These are phyloP conservation scores for Holothuria glaberrima DNA, from an alignment of 35 echinoderm and acorn worm species.

Conservation along the genomic window DNA sequence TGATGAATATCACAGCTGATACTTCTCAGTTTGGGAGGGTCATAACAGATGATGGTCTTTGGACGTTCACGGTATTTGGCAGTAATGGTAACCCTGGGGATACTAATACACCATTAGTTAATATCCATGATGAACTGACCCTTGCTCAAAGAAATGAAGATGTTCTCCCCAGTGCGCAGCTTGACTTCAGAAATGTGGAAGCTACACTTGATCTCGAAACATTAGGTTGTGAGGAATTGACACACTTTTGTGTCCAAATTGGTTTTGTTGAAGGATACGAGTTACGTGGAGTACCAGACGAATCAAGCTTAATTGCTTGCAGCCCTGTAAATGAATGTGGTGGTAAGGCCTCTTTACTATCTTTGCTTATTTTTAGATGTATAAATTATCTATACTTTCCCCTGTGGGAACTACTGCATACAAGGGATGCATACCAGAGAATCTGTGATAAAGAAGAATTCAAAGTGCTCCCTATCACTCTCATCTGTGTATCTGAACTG, in stretches of 20 bases:
- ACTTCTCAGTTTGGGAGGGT: slow-evolving; percentile 31
- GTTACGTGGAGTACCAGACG: slow-evolving; percentile 52
- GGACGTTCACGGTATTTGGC: slow-evolving; percentile 20
- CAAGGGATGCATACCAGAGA: too few relatives aligned
- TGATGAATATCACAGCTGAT: slow-evolving; percentile 30
- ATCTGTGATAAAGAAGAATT: too few relatives aligned
- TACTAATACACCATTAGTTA: not conserved
- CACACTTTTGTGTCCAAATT: not conserved
- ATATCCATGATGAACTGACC: not conserved
- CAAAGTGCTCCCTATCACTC: too few relatives aligned
- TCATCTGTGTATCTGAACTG: too few relatives aligned
- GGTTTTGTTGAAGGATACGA: not conserved
- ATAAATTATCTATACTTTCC: too few relatives aligned
- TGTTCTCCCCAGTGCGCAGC: slow-evolving; percentile 14
- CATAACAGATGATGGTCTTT: not conserved
- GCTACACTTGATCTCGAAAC: slow-evolving; percentile 59
- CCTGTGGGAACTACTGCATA: too few relatives aligned
- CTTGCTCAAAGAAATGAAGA: slow-evolving; percentile 17
- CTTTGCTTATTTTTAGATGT: too few relatives aligned
- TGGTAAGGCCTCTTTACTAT: not conserved
- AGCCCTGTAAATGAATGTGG: slow-evolving; percentile 10
- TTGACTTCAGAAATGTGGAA: slow-evolving; percentile 51
- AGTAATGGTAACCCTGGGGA: slow-evolving; percentile 21
- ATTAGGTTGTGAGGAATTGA: not conserved
- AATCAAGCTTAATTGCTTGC: slow-evolving; percentile 2